Base-by-base conservation (phyloP, 2,113 vertebrate species). In the Vireo altiloquus region DNA sequence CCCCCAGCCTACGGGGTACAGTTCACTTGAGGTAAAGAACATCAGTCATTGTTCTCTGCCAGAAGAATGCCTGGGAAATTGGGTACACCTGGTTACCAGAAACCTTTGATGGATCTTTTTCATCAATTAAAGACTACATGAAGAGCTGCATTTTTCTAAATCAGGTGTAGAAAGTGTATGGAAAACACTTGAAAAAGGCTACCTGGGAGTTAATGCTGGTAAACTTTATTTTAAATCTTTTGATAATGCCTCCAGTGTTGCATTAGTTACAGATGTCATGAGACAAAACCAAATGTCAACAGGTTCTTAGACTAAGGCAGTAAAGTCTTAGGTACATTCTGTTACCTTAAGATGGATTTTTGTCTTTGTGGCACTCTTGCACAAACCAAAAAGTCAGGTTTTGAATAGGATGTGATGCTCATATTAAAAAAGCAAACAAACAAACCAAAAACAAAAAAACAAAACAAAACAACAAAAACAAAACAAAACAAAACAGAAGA, bases 1-100 rank as follows among this genome's bases (percentile, higher is more conserved):
- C 40, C 54, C 21, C 19, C 39, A 64, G 46, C 35, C 90, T 40
- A n/a, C 0, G 0, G 77, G 42, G n/a, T 78, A 50, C 30, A 76
- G 89, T 92, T 95, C 83, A 80, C 42, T 35, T 63, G 61, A 96
- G 82, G 68, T 90, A 31, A 92, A 80, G 80, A 80, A 50, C 60
- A 70, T 84, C 54, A 74, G 39, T 53, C 56, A n/a, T 56, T 60
- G 50, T n/a, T 82, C 42, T 59, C 23, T 95, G 69, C 60, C 69
- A 76, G 56, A 5, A 11, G 63, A 89, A 57, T 22, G 9, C 50
- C 59, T 52, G 42, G 68, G 35, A 74, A 92, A 70, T 3, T 59
- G 24, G 59, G 44, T 66, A 35, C 35, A 63, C 78, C 79, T 90
- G 78, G 60, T 82, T 50, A 74, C 64, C 59, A 93, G 92, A 65